phyloP scores from a whole-genome alignment of 2,113 vertebrate genomes.

The Microtus ochrogaster region DNA sequence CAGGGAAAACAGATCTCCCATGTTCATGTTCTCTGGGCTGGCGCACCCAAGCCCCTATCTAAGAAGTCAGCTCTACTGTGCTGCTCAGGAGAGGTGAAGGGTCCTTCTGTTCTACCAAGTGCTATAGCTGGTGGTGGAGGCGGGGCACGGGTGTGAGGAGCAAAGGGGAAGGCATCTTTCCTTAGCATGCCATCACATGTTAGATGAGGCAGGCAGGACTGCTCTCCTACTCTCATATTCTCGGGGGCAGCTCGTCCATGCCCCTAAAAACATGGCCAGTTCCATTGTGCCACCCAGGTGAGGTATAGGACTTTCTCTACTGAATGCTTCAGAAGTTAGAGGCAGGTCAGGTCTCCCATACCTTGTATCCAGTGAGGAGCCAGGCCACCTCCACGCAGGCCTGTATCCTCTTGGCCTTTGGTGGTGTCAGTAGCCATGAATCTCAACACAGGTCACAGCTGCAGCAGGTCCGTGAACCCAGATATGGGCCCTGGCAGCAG shows the following conservation, averaged over 20 bases:
- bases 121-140: neutral
- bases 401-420: neutral
- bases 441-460: neutral
- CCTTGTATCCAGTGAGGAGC: neutral
- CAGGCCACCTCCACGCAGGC: neutral
- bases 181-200: neutral
- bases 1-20: neutral
- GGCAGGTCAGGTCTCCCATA: neutral
- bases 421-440: neutral
- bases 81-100: neutral
- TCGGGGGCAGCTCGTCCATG: neutral
- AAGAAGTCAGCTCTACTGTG: neutral
- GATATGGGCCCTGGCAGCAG: neutral
- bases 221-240: neutral
- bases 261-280: neutral
- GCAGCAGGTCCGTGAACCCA: neutral
- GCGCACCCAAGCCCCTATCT: neutral
- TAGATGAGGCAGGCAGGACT: neutral
- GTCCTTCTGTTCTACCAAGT: neutral
- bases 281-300: neutral
- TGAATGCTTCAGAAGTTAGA: neutral
- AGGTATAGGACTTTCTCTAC: neutral
- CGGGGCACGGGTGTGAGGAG: rapidly evolving
- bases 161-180: neutral
- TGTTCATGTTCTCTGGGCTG: neutral